These are phyloP conservation scores for Oxytorus armatus DNA, from an alignment of 2,888 invertebrate species.

Conservation along the genomic window DNA sequence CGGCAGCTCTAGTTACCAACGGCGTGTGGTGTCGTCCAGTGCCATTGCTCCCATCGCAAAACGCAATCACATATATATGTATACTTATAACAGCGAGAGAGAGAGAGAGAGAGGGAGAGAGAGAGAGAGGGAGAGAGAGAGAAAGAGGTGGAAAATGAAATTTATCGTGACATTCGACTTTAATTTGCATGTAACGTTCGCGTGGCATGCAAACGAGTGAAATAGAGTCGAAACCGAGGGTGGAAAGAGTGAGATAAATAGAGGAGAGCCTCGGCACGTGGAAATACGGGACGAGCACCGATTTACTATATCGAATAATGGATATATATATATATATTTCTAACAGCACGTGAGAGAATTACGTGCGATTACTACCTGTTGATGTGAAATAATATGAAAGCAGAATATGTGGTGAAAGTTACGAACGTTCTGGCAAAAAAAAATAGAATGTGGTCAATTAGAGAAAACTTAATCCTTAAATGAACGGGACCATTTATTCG, in stretches of 20 bases:
- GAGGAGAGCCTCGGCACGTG: conserved; percentile 56
- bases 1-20: conserved; percentile 63
- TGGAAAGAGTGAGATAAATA: conserved; percentile 50
- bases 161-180: conserved; percentile 73
- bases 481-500: no score
- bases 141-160: conserved; percentile 62
- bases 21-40: conserved; percentile 38
- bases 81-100: background rate
- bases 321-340: conserved; percentile 7
- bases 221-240: conserved; percentile 9
- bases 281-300: conserved; percentile 54
- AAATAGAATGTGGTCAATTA: no score
- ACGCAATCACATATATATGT: conserved; percentile 22
- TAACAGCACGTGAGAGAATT: conserved; percentile 19
- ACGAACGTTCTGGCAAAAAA: no score
- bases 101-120: no score
- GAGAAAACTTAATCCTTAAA: no score
- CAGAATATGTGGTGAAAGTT: no score
- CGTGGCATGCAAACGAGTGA: conserved; percentile 72
- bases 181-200: conserved; percentile 75
- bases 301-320: conserved; percentile 40
- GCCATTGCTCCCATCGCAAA: conserved; percentile 16
- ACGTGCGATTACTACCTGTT: conserved; percentile 48
- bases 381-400: conserved; percentile 44
- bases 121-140: no score